phyloP scores from a whole-genome alignment of 2,888 invertebrate genomes.

The Volucella bombylans region DNA sequence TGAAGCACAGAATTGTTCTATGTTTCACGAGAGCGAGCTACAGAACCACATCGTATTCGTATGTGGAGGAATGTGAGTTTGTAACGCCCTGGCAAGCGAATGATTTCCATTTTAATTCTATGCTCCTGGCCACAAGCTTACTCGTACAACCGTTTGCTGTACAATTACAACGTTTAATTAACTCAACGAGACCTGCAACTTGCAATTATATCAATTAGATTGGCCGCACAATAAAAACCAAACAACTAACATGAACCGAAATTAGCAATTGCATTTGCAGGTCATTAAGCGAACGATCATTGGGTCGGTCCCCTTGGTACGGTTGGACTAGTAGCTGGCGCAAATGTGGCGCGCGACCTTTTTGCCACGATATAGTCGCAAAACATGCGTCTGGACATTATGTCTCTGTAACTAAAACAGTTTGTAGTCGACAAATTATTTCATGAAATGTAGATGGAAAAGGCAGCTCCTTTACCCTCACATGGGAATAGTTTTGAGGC shows the following conservation, averaged over 20 bases:
- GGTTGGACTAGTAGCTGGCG: neutral
- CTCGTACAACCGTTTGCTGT: slow-evolving; percentile 70
- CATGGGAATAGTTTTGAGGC: too few species aligned
- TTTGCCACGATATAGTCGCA: too few species aligned
- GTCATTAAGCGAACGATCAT: slow-evolving; percentile 56
- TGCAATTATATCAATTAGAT: slow-evolving; percentile 82
- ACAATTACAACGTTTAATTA: slow-evolving; percentile 82
- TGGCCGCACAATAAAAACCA: slow-evolving; percentile 36
- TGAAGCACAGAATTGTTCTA: slow-evolving; percentile 40
- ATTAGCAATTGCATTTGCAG: slow-evolving; percentile 69
- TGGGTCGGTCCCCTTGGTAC: neutral
- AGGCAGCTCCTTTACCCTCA: too few species aligned
- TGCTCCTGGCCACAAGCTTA: slow-evolving; percentile 7
- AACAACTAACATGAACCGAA: slow-evolving; percentile 32
- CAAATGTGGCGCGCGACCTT: neutral
- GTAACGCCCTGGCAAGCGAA: slow-evolving; percentile 41
- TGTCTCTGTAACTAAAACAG: neutral
- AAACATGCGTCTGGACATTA: too few species aligned
- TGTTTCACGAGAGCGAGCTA: slow-evolving; percentile 29
- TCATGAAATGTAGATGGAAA: too few species aligned
- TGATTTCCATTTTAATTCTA: slow-evolving; percentile 67
- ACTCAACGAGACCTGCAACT: slow-evolving; percentile 78
- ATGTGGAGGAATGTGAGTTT: slow-evolving; percentile 52
- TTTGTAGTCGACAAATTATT: neutral
- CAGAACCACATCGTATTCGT: slow-evolving; percentile 8